phyloP scores from a whole-genome alignment of 2,888 invertebrate genomes.

The Eupithecia abbreviata region DNA sequence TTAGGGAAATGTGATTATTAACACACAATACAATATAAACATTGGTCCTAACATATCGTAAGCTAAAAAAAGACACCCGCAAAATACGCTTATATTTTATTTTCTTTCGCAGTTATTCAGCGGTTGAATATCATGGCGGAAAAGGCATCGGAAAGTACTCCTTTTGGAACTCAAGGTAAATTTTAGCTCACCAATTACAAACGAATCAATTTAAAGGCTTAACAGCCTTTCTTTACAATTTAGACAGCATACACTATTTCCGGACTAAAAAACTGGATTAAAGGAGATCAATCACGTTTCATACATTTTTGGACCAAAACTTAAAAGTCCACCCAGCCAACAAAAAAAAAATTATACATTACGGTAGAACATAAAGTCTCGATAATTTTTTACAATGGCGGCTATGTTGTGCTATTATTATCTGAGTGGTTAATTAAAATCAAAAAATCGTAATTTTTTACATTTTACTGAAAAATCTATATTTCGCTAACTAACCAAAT shows the following conservation, averaged over 20 bases:
- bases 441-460: too few species aligned
- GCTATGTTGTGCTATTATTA: too few species aligned
- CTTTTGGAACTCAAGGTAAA: conserved; percentile 77
- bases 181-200: neutral
- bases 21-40: neutral
- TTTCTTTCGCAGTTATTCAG: conserved; percentile 67
- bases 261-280: neutral
- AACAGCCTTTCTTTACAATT: neutral
- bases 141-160: conserved; percentile 74
- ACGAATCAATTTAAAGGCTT: neutral
- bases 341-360: too few species aligned
- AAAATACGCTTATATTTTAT: neutral
- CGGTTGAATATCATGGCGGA: conserved; percentile 76
- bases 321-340: too few species aligned
- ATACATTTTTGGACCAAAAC: too few species aligned
- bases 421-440: too few species aligned
- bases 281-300: too few species aligned
- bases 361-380: too few species aligned
- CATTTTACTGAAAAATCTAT: too few species aligned
- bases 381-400: too few species aligned
- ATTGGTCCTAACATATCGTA: neutral
- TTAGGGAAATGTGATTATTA: neutral
- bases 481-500: too few species aligned
- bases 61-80: neutral
- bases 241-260: neutral